Conservation (phyloP, 1,140 invertebrate genomes). For the Drosophila willistoni region DNA sequence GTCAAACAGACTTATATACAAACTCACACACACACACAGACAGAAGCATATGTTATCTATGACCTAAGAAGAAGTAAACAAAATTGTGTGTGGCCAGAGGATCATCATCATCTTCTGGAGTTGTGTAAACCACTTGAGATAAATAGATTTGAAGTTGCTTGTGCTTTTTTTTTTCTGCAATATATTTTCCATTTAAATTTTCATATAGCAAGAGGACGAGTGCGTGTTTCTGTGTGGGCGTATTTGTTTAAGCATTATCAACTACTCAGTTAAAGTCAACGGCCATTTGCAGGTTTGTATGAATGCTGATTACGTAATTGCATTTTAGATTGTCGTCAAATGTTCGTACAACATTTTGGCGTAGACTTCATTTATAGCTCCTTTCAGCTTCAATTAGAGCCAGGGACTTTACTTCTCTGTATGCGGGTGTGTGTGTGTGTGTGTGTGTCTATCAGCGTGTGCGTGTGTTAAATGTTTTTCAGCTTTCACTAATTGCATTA, state of each 20-base stretch:
- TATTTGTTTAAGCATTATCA: conserved; percentile 13
- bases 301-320: conserved; percentile 80
- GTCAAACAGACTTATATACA: conserved; percentile 60
- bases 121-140: conserved; percentile 72
- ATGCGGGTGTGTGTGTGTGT: conserved; percentile 15
- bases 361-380: conserved; percentile 77
- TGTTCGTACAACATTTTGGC: conserved; percentile 76
- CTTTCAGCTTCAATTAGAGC: conserved; percentile 74
- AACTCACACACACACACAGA: conserved; percentile 31
- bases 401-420: neutral
- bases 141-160: conserved; percentile 67
- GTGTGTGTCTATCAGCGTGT: conserved; percentile 29
- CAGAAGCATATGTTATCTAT: conserved; percentile 25
- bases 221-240: neutral
- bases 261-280: conserved; percentile 27
- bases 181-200: conserved; percentile 15
- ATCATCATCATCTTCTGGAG: conserved; percentile 30
- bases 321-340: conserved; percentile 68
- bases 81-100: conserved; percentile 33
- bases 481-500: conserved; percentile 76
- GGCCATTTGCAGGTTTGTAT: conserved; percentile 39
- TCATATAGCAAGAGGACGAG: neutral
- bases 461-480: conserved; percentile 71
- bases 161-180: conserved; percentile 20
- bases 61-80: conserved; percentile 43